These are phyloP conservation scores for Poliocrania exsul DNA, from an alignment of 2,797 vertebrate genomes.

Conservation along the genomic window DNA sequence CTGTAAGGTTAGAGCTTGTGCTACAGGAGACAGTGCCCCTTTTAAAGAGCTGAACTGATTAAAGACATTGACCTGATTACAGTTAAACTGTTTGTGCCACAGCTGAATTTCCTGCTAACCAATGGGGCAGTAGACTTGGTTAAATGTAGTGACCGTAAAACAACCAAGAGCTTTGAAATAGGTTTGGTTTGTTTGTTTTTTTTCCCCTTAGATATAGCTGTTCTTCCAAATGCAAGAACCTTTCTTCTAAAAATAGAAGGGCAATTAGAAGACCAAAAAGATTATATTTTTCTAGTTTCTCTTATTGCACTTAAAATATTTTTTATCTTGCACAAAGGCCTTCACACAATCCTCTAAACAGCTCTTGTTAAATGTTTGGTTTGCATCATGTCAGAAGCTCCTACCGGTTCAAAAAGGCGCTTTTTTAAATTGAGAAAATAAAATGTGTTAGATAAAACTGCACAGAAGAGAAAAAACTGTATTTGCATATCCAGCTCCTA, in stretches of 20 bases:
- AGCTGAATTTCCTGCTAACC: conserved; percentile 64
- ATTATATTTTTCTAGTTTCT: conserved; percentile 49
- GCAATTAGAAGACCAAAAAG: conserved; percentile 37
- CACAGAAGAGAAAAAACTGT: conserved; percentile 62
- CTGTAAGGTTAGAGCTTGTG: conserved; percentile 37
- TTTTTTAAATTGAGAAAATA: conserved; percentile 54
- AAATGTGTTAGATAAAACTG: conserved; percentile 72
- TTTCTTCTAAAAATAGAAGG: conserved; percentile 43
- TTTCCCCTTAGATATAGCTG: neutral
- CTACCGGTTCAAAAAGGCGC: conserved; percentile 62
- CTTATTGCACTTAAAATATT: conserved; percentile 56
- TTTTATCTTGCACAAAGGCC: conserved; percentile 74
- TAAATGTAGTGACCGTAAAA: neutral
- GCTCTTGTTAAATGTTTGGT: conserved; percentile 74
- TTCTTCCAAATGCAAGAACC: conserved; percentile 22
- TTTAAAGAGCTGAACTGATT: conserved; percentile 68
- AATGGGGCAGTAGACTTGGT: conserved; percentile 17
- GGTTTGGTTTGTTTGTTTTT: neutral
- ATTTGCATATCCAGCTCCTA: conserved; percentile 74
- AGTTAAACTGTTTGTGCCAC: conserved; percentile 53
- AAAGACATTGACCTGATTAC: conserved; percentile 63
- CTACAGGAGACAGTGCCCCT: conserved; percentile 48
- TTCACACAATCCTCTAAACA: conserved; percentile 75
- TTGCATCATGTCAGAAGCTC: conserved; percentile 75
- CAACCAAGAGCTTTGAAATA: conserved; percentile 50